Base-by-base conservation (phyloP, 1,140 invertebrate genomes). In the Ladona fulva region DNA sequence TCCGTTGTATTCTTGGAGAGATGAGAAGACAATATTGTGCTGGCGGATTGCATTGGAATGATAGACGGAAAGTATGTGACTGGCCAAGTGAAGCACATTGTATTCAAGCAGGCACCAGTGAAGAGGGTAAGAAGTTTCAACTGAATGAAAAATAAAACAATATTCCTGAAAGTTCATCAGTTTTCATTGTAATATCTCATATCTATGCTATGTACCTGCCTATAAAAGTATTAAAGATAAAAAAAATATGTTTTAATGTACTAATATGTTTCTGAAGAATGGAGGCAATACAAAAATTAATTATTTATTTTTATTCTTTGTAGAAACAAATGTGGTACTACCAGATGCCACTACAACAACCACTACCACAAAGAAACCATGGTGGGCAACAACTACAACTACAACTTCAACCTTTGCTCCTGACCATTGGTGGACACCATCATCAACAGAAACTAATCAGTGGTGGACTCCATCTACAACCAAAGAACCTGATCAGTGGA, bases 11-110 rank as follows among this genome's bases (percentile, higher is more conserved):
- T 16, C 85, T 89, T 3, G 92, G 92, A 0, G 89, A 91, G 77
- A 86, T 91, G 77, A 87, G 86, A 73, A 90, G 89, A 37, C 90
- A 93, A 80, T 88, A 90, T 25, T 95, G 94, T 82, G 90, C 93
- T 0, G 89, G 90, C 0, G 92, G 92, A 42, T 83, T 95, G n/a
- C 92, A 95, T 81, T 96, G 93, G 93, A 93, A 94, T 80, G 83
- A 84, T 11, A 82, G 84, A 3, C 85, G 85, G 19, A 86, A 87
- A n/a, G 85, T 89, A 10, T 95, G 94, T 80, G 94, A 96, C 82
- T 95, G 93, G 93, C 93, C 93, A 1, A 85, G 85, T 22, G 86
- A 86, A 16, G 93, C 91, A 0, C 90, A 91, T 81, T 95, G 94
- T 82, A 37, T 8, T 37, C 85, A 86, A 81, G 66, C 66, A 74